Evolutionary conservation across 2,888 invertebrate species (phyloP), one percentile per base, ranked within the genome.

Genomic region (Ditula angustiorana): DNA sequence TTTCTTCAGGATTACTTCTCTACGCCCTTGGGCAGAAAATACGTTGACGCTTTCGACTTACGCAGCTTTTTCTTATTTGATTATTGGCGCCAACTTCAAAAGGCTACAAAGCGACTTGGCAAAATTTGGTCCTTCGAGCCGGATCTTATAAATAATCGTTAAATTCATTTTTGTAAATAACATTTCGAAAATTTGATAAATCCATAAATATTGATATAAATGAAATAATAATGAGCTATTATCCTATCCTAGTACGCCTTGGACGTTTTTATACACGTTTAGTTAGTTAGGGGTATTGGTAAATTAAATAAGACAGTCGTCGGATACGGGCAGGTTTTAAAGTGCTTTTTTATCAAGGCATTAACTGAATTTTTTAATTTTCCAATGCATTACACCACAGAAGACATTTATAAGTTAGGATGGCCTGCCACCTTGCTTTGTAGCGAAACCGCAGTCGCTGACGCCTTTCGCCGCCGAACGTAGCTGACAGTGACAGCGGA

Each of bases 121-220:
- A 72, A 73, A 78, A 74, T 75, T 77, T 85, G 81, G 81, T 85
- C 80, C 74, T 78, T 78, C 78, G 74, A 81, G 77, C 77, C 80
- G 70, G 75, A 78, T 77, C 7, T 2, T 30, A 28, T 49, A 57
- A 57, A 46, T n/a, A 28, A 44, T 8, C 19, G 5, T 21, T 8
- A 46, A 57, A 57, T 10, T 13, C 28, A 16, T 44, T 13, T n/a
- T 21, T 57, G 28, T 57, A 56, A 56, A 57, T 57, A 57, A 46
- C 46, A 30, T 57, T 57, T 44, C 19, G 21, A 13, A 46, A 19
- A 56, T 41, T 46, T 46, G 7, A 46, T 33, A 23, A 28, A 28
- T 30, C 8, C 23, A 57, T 57, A 46, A 46, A 57, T 13, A 56
- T 44, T 26, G 16, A 11, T 26, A 41, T 19, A 56, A 56, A 21